Conservation (phyloP, 2,113 vertebrate genomes). For the Myiagra hebetior region DNA sequence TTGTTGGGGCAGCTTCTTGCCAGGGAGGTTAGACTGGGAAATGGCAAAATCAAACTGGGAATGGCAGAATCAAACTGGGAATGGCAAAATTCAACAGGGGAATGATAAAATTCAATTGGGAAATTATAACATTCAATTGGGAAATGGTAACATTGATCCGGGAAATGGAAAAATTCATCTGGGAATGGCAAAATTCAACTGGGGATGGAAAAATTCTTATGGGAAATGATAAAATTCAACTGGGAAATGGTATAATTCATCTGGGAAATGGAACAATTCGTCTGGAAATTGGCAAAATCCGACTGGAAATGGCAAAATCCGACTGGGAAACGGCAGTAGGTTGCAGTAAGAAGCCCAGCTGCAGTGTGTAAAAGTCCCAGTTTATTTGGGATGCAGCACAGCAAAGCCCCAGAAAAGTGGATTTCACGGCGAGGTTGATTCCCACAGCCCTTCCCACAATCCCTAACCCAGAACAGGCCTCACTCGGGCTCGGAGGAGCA, state of each 20-base stretch:
- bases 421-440: not conserved
- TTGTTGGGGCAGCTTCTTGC: not conserved
- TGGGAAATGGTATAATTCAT: not conserved
- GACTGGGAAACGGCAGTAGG: rapidly evolving
- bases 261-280: not conserved
- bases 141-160: no score
- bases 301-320: not conserved
- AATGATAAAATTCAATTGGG: not conserved
- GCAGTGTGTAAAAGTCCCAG: rapidly evolving
- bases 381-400: not conserved
- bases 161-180: not conserved
- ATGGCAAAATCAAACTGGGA: not conserved
- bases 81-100: not conserved
- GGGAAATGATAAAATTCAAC: no score
- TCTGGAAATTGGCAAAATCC: not conserved
- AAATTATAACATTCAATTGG: no score
- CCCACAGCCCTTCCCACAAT: not conserved
- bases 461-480: rapidly evolving
- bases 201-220: not conserved
- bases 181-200: not conserved
- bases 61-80: not conserved
- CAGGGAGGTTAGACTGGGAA: not conserved
- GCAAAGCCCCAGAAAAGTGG: rapidly evolving
- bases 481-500: rapidly evolving
- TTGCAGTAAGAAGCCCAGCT: not conserved